Conservation (phyloP, 2,797 vertebrate genomes). For the Chelon labrosus region DNA sequence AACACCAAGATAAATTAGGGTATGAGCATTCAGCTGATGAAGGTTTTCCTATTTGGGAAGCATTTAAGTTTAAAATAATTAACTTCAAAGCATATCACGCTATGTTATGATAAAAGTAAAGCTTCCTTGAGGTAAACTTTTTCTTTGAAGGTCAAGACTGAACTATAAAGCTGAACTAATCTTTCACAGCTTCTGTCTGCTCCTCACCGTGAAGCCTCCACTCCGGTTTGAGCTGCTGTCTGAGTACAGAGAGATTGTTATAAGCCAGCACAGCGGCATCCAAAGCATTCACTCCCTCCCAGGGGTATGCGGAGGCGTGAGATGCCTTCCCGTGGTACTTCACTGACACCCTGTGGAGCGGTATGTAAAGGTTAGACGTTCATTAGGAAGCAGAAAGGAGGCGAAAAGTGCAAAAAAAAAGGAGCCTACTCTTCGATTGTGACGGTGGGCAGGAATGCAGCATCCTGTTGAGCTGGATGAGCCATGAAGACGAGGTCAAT, state of each 20-base stretch:
- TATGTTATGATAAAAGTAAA: too few species aligned
- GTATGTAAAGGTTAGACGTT: background rate
- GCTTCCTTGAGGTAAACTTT: background rate
- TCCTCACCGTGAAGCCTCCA: constrained; percentile 91
- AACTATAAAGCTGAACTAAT: background rate
- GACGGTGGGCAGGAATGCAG: constrained; percentile 84
- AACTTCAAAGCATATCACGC: too few species aligned
- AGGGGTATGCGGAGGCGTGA: constrained; percentile 91
- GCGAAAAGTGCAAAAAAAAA: background rate
- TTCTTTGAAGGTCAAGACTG: background rate
- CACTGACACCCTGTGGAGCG: constrained; percentile 86
- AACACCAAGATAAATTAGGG: too few species aligned
- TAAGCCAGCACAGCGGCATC: constrained; percentile 94
- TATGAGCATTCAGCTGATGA: too few species aligned
- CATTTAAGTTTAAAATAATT: too few species aligned
- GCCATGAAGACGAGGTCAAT: constrained; percentile 93
- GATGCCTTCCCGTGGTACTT: constrained; percentile 92
- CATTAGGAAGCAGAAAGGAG: background rate
- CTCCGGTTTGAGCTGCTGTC: constrained; percentile 92
- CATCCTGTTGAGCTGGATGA: constrained; percentile 91
- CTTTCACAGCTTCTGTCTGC: too few species aligned
- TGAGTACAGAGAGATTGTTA: constrained; percentile 91
- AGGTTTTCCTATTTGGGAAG: too few species aligned
- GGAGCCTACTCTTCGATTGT: constrained; percentile 85
- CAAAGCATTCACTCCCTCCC: constrained; percentile 93